These are phyloP conservation scores for Stratiolaelaps scimitus DNA, from an alignment of 1,140 invertebrate genomes.

Conservation along the genomic window DNA sequence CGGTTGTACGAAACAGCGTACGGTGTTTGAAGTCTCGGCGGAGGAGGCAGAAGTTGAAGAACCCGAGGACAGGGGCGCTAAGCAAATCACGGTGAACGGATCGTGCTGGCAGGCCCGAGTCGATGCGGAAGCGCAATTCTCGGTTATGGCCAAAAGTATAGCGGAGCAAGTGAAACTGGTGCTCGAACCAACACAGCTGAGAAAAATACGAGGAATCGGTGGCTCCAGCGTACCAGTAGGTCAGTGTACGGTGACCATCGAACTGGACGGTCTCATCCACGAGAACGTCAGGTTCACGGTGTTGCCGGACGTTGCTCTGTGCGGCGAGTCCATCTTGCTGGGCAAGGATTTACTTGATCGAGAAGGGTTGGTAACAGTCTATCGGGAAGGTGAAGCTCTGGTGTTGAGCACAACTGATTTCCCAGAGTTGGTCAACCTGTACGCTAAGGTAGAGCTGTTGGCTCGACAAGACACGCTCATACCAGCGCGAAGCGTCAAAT, in stretches of 20 bases:
- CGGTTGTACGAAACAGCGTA: no score
- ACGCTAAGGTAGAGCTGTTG: neutral
- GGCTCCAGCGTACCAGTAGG: no score
- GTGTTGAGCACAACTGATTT: neutral
- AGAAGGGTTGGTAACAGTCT: neutral
- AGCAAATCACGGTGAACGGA: neutral
- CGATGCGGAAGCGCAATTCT: neutral
- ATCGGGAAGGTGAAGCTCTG: neutral
- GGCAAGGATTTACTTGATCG: constrained; percentile 9
- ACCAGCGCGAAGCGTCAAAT: neutral
- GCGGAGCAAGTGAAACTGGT: neutral
- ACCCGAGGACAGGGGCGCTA: neutral
- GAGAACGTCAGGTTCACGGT: neutral
- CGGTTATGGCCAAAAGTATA: neutral
- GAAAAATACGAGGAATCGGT: neutral
- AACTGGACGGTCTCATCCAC: neutral
- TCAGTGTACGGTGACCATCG: neutral
- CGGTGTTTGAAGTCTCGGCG: no score
- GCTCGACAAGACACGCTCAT: neutral
- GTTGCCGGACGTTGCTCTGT: constrained; percentile 4
- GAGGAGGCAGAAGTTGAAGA: no score
- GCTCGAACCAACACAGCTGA: neutral
- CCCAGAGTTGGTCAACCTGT: neutral
- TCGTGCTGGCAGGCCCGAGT: neutral
- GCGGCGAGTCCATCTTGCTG: neutral